Percentiles rank a stretch among this genome's conserved stretches.
These are phyloP conservation scores for Axea sp. DNA, from an alignment of 2,888 invertebrate genomes.

Conservation along the genomic window DNA sequence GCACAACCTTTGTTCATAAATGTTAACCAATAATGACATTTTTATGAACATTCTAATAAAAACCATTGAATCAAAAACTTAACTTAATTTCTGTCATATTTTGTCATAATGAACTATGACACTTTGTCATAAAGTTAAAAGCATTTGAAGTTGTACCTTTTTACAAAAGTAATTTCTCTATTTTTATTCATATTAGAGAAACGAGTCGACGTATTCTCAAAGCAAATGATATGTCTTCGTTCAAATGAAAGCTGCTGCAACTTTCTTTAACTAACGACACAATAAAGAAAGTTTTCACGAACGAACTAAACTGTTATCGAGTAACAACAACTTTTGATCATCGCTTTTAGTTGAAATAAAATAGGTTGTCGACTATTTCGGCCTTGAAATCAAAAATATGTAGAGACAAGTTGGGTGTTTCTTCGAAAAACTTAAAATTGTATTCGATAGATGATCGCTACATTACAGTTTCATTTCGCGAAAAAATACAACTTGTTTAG, in stretches of 20 bases:
- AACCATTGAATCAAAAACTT: too few relatives aligned
- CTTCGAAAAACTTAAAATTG: too few relatives aligned
- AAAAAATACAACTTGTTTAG: too few relatives aligned
- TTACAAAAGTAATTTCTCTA: slow-evolving; percentile 6
- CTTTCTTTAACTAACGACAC: slow-evolving; percentile 22
- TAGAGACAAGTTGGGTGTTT: slow-evolving; percentile 2
- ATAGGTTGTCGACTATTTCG: background rate
- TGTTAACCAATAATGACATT: slow-evolving; percentile 1
- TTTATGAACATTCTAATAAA: background rate
- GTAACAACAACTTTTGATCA: slow-evolving; percentile 35
- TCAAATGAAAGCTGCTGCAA: slow-evolving; percentile 3
- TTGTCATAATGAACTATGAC: slow-evolving; percentile 8
- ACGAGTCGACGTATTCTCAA: slow-evolving; percentile 16
- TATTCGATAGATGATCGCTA: too few relatives aligned
- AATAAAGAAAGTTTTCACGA: slow-evolving; percentile 36
- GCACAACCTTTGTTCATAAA: background rate
- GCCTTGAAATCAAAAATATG: slow-evolving; percentile 24
- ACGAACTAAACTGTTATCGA: slow-evolving; percentile 41
- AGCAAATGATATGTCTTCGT: background rate
- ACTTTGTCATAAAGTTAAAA: slow-evolving; percentile 8
- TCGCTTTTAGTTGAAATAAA: slow-evolving; percentile 11
- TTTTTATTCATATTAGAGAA: slow-evolving; percentile 14
- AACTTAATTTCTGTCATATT: background rate
- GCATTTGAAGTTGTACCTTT: background rate
- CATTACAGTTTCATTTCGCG: too few relatives aligned